These are phyloP conservation scores for Xenopus petersii DNA, from an alignment of 2,797 vertebrate species.

Conservation along the genomic window DNA sequence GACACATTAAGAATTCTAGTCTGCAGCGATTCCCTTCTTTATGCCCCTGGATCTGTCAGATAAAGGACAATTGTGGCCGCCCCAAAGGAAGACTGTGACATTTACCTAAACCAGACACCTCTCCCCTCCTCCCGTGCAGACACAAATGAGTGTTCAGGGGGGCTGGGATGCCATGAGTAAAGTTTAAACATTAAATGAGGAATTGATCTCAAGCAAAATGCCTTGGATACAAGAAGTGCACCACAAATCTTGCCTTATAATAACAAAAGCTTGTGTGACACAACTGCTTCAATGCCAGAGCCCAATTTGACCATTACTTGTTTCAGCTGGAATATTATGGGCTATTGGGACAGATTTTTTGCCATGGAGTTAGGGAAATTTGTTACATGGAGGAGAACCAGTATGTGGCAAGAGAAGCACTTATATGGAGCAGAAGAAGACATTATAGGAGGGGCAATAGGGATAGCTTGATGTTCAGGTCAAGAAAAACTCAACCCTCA, in stretches of 20 bases:
- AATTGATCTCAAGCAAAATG: constrained; percentile 45
- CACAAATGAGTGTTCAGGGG: constrained; percentile 32
- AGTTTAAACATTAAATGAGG: constrained; percentile 49
- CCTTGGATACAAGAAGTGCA: constrained; percentile 32
- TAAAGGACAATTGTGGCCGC: constrained; percentile 38
- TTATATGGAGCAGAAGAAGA: too few relatives aligned
- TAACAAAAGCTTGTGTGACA: not conserved
- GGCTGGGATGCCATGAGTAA: constrained; percentile 41
- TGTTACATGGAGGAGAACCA: too few relatives aligned
- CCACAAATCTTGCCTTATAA: constrained; percentile 25
- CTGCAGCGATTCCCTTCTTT: constrained; percentile 13
- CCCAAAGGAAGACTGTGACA: constrained; percentile 44
- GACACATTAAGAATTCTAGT: constrained; percentile 19
- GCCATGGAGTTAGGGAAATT: not conserved
- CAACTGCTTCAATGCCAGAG: not conserved
- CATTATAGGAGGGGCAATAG: too few relatives aligned
- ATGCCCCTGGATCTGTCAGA: constrained; percentile 34
- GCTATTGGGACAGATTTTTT: not conserved
- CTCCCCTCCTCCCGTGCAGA: constrained; percentile 25
- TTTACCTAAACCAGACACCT: constrained; percentile 41
- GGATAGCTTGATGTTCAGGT: too few relatives aligned
- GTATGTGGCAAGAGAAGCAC: too few relatives aligned
- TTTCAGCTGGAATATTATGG: not conserved
- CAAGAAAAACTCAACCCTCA: too few relatives aligned
- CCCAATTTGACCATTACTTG: not conserved